Evolutionary conservation across 2,888 invertebrate genomes (phyloP), one percentile per base, ranked within the genome.

Genomic region (Coronaproctus castanopsis): DNA sequence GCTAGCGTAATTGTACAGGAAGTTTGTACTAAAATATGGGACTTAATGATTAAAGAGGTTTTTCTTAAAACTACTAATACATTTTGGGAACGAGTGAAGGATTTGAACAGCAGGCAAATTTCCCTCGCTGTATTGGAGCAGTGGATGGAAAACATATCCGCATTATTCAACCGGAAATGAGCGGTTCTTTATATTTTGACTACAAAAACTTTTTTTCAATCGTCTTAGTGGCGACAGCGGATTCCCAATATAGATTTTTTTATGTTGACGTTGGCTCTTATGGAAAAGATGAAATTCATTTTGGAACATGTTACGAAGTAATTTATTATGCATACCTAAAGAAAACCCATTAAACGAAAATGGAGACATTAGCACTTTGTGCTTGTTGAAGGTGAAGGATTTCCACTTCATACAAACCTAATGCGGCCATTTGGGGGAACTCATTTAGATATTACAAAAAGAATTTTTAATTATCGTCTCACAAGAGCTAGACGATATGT

Each of bases 401-500:
- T 61, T 59, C 52, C 22, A 19, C 24, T 59, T 48, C 14, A 24
- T n/a, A 56, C 24, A 10, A 19, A 57, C 5, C 21, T 60, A n/a
- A 21, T 56, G 18, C n/a, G 55, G 23, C 56, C 59, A 20, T 59
- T 56, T 24, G 24, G 50, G 19, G 55, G 59, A 22, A 54, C 52
- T 24, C 23, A 52, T 57, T 57, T 57, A 24, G 36, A n/a, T 36
- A 57, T 18, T 51, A 24, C 22, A 22, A 65, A 67, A 60, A 63
- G 61, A 57, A n/a, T n/a, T n/a, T n/a, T n/a, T n/a, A n/a, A n/a
- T n/a, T n/a, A n/a, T n/a, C n/a, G n/a, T n/a, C n/a, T n/a, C n/a
- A n/a, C n/a, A n/a, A n/a, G n/a, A 54, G 67, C 64, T 52, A 23
- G 66, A 1, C 58, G 66, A 21, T 64, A 63, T 53, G 60, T 66